Base-by-base conservation (phyloP, 2,113 vertebrate genomes). In the Emydura subglobosa region DNA sequence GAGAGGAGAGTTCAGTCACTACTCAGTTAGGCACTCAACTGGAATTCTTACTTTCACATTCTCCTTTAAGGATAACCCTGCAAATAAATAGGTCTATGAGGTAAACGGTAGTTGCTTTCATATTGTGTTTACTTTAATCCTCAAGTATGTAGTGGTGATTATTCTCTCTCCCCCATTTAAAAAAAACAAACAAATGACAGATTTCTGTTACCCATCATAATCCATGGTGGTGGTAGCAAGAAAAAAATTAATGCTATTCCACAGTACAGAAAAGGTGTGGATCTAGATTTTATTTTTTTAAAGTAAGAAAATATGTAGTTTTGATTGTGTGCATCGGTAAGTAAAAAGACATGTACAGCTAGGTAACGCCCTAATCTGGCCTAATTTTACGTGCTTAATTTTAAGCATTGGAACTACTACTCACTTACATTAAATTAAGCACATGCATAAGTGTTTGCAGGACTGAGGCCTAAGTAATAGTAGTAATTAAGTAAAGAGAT, bases 371-470 rank as follows among this genome's bases (percentile, higher is more conserved):
- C 82, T 12, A 76, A 74, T 68, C 65, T 50, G 53, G 74, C 5
- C 39, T 44, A 76, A 42, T 25, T 89, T 59, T 85, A 88, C 87
- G 65, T 65, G 83, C 85, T 97, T 95, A 82, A 80, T 91, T 91
- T 93, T 81, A 91, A 44, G 94, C 95, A 96, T 90, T 95, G 24
- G 93, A 87, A n/a, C 81, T 34, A 95, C 95, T 34, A 95, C 95
- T 97, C 93, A 97, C 22, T 42, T 74, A 49, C 0, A 1, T 86
- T 81, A 84, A 80, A 81, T 78, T 95, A 93, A 97, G 96, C 96
- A 97, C 95, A 95, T 83, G 87, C 0, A 0, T 24, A 14, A 94
- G 96, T 95, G 88, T 96, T 97, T 96, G 95, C 87, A 96, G 91
- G 61, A 61, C 19, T 29, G 81, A 88, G 88, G 53, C 82, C 95